Evolutionary conservation across 2,797 vertebrate genomes (phyloP).

Genomic region (Rachycentron canadum): DNA sequence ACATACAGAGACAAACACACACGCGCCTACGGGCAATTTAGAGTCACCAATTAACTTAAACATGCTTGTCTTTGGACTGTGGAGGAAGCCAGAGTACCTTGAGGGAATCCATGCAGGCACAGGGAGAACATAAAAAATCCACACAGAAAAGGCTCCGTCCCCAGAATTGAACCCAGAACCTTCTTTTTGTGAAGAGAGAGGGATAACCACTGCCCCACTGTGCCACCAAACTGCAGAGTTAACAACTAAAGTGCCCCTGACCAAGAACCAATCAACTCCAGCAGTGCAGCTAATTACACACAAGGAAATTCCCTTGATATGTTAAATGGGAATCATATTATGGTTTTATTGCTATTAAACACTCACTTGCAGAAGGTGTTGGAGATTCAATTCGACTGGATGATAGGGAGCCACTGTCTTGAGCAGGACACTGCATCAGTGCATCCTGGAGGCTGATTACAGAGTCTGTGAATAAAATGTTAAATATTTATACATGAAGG

Average conservation of each 20-base stretch:
- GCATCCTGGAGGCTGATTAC: conserved; percentile 90
- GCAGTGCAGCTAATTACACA: neutral
- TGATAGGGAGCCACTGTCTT: conserved; percentile 80
- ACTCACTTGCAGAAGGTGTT: conserved; percentile 84
- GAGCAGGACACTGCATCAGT: conserved; percentile 84
- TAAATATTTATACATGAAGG: neutral
- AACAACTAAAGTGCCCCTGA: neutral
- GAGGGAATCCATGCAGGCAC: too few relatives aligned
- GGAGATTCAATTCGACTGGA: conserved; percentile 83
- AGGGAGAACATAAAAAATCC: too few relatives aligned
- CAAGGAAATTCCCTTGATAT: neutral
- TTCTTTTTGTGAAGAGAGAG: too few relatives aligned
- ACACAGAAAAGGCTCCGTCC: too few relatives aligned
- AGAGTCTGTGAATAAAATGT: conserved; percentile 85
- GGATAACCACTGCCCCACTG: too few relatives aligned
- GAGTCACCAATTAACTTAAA: too few relatives aligned
- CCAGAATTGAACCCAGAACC: too few relatives aligned
- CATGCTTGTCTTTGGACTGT: too few relatives aligned
- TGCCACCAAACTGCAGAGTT: too few relatives aligned
- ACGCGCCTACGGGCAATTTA: too few relatives aligned
- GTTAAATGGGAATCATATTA: neutral
- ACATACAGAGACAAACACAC: too few relatives aligned
- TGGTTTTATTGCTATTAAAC: neutral
- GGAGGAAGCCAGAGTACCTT: too few relatives aligned
- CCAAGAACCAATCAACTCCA: neutral